Evolutionary conservation across 2,797 vertebrate species (phyloP).

Genomic region (Chaetophractus vellerosus): DNA sequence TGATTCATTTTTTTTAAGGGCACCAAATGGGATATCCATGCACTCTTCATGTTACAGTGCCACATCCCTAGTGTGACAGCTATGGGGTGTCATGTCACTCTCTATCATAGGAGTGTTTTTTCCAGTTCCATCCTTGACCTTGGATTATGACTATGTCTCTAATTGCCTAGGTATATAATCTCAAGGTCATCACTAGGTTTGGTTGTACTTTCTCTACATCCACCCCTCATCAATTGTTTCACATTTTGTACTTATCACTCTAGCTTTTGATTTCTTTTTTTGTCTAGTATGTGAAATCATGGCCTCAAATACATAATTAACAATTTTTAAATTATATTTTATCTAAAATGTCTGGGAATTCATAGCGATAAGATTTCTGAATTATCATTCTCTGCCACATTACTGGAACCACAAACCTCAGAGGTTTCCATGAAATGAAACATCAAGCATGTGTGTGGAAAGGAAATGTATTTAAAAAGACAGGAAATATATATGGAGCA

Average conservation of each 20-base stretch:
- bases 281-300: background rate
- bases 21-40: background rate
- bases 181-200: too few relatives aligned
- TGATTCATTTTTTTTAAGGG: background rate
- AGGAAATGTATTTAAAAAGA: background rate
- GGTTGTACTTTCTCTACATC: background rate
- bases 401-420: background rate
- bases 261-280: background rate
- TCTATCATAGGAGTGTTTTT: background rate
- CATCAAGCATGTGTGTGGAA: background rate
- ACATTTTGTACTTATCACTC: background rate
- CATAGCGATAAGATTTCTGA: background rate
- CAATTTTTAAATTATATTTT: background rate
- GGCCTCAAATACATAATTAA: background rate
- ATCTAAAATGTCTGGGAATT: background rate
- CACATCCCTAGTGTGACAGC: rapidly evolving
- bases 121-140: background rate
- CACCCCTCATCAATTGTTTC: background rate
- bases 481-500: background rate
- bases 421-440: background rate
- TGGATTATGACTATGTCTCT: background rate
- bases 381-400: background rate
- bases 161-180: background rate
- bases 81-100: background rate
- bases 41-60: background rate